Evolutionary conservation across 1,140 invertebrate species (phyloP), one percentile per base, ranked within the genome.

Genomic region (Nymphalis io): DNA sequence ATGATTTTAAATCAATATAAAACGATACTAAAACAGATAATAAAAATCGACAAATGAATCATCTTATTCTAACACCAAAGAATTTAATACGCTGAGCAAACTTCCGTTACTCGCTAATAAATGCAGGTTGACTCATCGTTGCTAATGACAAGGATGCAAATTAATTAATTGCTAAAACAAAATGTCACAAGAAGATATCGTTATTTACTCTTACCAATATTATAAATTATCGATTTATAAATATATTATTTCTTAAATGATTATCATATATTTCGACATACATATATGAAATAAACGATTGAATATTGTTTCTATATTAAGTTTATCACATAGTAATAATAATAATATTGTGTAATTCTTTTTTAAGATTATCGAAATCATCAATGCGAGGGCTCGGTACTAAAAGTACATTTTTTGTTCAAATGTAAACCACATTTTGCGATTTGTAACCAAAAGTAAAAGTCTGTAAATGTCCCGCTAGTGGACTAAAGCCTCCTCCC

Each of bases 51-150:
- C 58, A 75, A 73, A 74, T 79, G 77, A 79, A 61, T 79, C 77
- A 79, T 53, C 66, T 70, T 23, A 64, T 65, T 66, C 57, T 60
- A 70, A 62, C 70, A 46, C 58, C 67, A 57, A 59, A 70, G 69
- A 61, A 76, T 76, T 74, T 72, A 63, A 70, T 76, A 74, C 23
- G 70, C 62, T 33, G 23, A 72, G 57, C 63, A 16, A 73, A 75
- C 78, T 75, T 79, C 78, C 78, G 78, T 74, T 75, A 75, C 55
- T 60, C 48, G 63, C 55, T 72, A 79, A 76, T 76, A 65, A 72
- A 75, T 72, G 73, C 72, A 64, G 33, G 61, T 68, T 74, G 73
- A 75, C 62, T 76, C 70, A 74, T 79, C 72, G 10, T 44, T 15
- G 27, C 53, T 63, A 65, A 46, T 60, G 53, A 68, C 60, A 59